Conservation (phyloP, 2,888 invertebrate genomes). For the Hyposoter dolosus region DNA sequence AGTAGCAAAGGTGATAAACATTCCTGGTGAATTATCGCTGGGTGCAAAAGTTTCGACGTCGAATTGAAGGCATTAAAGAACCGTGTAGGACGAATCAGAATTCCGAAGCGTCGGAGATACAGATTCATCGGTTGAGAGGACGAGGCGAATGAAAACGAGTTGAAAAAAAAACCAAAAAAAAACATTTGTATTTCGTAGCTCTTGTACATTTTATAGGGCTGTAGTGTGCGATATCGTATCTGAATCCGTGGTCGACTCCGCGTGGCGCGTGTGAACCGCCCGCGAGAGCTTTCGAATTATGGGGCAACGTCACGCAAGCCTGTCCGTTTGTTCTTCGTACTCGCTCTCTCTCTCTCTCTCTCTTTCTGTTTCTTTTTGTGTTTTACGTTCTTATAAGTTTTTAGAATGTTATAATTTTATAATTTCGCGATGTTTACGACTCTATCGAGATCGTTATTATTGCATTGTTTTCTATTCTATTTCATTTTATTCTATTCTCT, state of each 20-base stretch:
- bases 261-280: constrained; percentile 60
- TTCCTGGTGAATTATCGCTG: not conserved
- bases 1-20: not conserved
- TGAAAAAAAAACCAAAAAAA: not conserved
- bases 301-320: constrained; percentile 73
- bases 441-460: no score
- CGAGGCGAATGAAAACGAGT: constrained; percentile 15
- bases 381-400: no score
- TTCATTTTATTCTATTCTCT: no score
- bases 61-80: constrained; percentile 5
- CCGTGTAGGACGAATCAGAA: not conserved
- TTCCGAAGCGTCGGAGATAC: constrained; percentile 1
- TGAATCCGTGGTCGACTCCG: constrained; percentile 47
- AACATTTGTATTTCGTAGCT: constrained; percentile 8
- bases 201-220: not conserved
- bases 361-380: not conserved
- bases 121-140: constrained; percentile 37
- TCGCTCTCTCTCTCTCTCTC: constrained; percentile 17
- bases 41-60: not conserved
- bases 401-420: no score
- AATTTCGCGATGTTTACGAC: no score
- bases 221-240: constrained; percentile 8
- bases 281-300: constrained; percentile 66
- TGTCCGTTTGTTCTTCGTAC: constrained; percentile 76
- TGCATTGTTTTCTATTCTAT: no score